Conservation (phyloP, 1,140 invertebrate species). For the Phocides pigmalion region DNA sequence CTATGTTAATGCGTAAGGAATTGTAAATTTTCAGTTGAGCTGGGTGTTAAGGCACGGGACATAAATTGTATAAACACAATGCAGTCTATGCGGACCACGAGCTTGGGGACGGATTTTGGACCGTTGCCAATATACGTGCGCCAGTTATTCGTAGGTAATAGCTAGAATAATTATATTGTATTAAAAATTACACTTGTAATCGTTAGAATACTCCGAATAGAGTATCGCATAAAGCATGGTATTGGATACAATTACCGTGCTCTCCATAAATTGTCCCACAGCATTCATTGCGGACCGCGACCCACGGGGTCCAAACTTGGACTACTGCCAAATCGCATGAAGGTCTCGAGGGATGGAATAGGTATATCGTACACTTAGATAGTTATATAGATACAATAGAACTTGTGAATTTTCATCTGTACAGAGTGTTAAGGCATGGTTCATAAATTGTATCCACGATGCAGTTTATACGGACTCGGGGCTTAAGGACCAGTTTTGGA, state of each 20-base stretch:
- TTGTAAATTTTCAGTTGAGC: not conserved
- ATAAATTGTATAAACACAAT: slow-evolving; percentile 61
- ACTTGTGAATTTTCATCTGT: not conserved
- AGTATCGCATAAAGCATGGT: slow-evolving; percentile 10
- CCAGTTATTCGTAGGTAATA: slow-evolving; percentile 8
- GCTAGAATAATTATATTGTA: too few relatives aligned
- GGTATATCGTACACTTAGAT: slow-evolving; percentile 16
- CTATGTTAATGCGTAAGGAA: slow-evolving; percentile 6
- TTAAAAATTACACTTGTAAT: not conserved
- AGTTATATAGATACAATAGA: slow-evolving; percentile 8
- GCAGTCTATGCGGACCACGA: slow-evolving; percentile 43
- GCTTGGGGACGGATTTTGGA: slow-evolving; percentile 41
- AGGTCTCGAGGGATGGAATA: slow-evolving; percentile 12
- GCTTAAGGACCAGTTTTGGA: slow-evolving; percentile 41
- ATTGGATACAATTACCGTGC: slow-evolving; percentile 3
- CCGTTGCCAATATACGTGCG: slow-evolving; percentile 36
- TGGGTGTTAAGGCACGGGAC: not conserved
- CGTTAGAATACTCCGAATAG: not conserved
- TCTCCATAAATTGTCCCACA: slow-evolving; percentile 53
- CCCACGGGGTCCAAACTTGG: slow-evolving; percentile 37
- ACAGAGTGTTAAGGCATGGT: not conserved
- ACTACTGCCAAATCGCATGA: slow-evolving; percentile 39
- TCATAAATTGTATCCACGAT: slow-evolving; percentile 60
- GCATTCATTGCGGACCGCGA: slow-evolving; percentile 42
- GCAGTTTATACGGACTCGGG: slow-evolving; percentile 42